A percentile compares a stretch with the other conserved stretches of the same genome.
Evolutionary conservation across 2,113 vertebrate genomes (phyloP).

Genomic region (Raja brachyura): DNA sequence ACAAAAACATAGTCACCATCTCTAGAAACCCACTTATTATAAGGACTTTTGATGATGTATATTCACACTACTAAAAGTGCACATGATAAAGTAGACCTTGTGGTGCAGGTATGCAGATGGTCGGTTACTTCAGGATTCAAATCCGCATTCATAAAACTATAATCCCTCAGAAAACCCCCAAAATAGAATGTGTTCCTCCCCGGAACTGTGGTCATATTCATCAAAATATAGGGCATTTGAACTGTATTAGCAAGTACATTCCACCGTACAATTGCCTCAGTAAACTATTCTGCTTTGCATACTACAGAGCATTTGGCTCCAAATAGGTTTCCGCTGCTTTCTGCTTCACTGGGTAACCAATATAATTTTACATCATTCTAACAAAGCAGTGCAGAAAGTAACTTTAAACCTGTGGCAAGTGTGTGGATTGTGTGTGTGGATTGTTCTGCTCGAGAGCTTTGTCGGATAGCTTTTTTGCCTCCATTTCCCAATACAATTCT

Average conservation of each 20-base stretch:
- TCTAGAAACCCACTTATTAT: neutral
- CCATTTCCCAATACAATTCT: neutral
- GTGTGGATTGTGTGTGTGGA: neutral
- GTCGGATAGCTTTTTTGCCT: neutral
- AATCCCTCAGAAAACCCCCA: neutral
- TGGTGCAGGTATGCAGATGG: neutral
- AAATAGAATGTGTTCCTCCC: neutral
- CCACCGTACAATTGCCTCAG: neutral
- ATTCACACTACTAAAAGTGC: neutral
- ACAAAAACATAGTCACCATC: neutral
- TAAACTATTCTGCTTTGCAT: neutral
- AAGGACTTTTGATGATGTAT: neutral
- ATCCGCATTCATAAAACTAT: neutral
- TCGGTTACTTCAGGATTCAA: neutral
- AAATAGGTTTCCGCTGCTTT: neutral
- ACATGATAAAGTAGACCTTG: neutral
- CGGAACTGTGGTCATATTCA: neutral
- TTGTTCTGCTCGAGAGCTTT: neutral
- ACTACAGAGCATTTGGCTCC: neutral
- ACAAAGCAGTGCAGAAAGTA: neutral
- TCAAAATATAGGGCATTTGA: neutral
- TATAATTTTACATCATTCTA: neutral
- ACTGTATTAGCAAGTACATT: neutral
- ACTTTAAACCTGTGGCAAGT: neutral
- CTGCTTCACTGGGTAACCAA: constrained; percentile 24